Evolutionary conservation across 2,888 invertebrate genomes (phyloP).

Genomic region (Cheilosia scutellata): DNA sequence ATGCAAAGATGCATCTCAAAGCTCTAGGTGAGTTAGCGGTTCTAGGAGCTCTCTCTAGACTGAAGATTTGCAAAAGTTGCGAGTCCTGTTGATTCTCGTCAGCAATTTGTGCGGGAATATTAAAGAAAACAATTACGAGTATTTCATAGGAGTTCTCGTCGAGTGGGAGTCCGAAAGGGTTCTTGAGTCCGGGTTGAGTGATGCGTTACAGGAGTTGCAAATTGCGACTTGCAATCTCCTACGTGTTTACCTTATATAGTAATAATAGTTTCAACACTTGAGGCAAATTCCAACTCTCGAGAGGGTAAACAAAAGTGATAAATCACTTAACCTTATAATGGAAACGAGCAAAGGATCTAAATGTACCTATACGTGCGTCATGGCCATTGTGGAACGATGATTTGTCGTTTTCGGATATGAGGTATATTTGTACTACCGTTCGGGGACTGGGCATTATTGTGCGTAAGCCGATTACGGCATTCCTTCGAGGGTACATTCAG

Average conservation of each 20-base stretch:
- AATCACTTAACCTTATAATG: conserved; percentile 68
- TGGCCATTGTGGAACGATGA: conserved; percentile 46
- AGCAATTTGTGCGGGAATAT: conserved; percentile 48
- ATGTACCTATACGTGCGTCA: conserved; percentile 44
- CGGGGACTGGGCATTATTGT: conserved; percentile 22
- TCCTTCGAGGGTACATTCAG: conserved; percentile 49
- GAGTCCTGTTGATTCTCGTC: conserved; percentile 41
- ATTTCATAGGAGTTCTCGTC: conserved; percentile 28
- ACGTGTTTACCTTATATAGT: conserved; percentile 21
- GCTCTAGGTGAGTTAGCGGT: conserved; percentile 43
- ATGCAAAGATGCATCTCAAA: conserved; percentile 46
- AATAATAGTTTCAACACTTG: conserved; percentile 28
- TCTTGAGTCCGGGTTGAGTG: conserved; percentile 50
- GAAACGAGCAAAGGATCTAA: conserved; percentile 25
- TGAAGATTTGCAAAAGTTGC: conserved; percentile 39
- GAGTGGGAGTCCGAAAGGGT: conserved; percentile 59
- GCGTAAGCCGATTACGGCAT: conserved; percentile 70
- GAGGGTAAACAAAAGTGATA: conserved; percentile 71
- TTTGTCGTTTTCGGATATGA: conserved; percentile 71
- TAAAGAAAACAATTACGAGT: conserved; percentile 59
- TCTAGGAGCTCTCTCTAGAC: conserved; percentile 37
- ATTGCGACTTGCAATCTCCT: conserved; percentile 56
- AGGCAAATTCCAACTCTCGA: conserved; percentile 42
- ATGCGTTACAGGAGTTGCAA: conserved; percentile 40
- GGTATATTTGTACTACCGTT: conserved; percentile 53